Evolutionary conservation across 2,113 vertebrate genomes (phyloP).

Genomic region (Gallinago paraguaiae): DNA sequence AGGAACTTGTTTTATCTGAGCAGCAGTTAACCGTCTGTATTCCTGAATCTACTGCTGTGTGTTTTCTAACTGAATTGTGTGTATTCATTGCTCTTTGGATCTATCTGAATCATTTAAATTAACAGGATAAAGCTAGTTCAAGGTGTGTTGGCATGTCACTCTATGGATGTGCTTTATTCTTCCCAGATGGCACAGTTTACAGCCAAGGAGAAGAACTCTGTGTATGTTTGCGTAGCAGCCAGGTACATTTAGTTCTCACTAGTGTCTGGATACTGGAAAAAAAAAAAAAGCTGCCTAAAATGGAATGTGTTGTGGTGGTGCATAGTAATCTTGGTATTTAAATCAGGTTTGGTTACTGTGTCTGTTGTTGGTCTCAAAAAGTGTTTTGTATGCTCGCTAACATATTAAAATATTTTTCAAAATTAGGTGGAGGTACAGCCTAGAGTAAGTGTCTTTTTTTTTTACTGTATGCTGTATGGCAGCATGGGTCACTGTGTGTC

Average conservation of each 20-base stretch:
- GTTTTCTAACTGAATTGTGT: not conserved
- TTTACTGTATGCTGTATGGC: not conserved
- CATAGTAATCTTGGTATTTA: not conserved
- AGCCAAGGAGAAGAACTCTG: not conserved
- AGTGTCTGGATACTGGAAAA: not conserved
- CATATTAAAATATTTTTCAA: not conserved
- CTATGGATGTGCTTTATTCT: not conserved
- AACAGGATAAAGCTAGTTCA: not conserved
- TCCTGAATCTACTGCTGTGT: not conserved
- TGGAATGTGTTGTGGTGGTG: not conserved
- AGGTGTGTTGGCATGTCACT: not conserved
- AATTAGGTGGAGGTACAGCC: not conserved
- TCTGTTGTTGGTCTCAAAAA: not conserved
- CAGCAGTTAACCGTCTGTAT: not conserved
- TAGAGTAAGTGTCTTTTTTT: not conserved
- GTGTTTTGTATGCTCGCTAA: accelerated
- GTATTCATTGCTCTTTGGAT: not conserved
- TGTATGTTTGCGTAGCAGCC: not conserved
- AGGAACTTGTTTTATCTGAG: not conserved
- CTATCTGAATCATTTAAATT: not conserved
- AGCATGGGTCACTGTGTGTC: not conserved
- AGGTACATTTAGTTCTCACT: not conserved
- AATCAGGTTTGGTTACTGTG: not conserved
- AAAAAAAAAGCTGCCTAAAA: not conserved
- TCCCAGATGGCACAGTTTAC: not conserved